These are phyloP conservation scores for Plebejus argus DNA, from an alignment of 2,888 invertebrate genomes.

Conservation along the genomic window DNA sequence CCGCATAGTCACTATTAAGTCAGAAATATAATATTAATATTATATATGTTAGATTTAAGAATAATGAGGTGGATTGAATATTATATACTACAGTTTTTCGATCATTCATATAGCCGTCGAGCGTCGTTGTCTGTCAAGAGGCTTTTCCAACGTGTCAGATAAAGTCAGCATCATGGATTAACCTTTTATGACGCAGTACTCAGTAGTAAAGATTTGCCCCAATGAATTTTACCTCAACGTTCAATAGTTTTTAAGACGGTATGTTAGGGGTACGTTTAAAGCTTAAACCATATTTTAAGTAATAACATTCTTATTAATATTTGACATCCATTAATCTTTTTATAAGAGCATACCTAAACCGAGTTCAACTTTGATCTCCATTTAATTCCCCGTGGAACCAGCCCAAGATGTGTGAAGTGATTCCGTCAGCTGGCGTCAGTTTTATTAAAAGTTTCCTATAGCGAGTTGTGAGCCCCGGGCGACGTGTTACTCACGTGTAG, in stretches of 20 bases:
- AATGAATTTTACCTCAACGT: too few species aligned
- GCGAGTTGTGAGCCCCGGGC: background rate
- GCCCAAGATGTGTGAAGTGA: background rate
- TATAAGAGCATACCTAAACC: background rate
- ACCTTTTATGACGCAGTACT: too few species aligned
- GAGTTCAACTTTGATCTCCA: background rate
- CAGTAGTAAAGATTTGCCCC: too few species aligned
- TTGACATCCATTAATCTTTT: background rate
- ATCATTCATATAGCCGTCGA: too few species aligned
- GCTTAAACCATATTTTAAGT: background rate
- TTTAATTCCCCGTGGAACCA: background rate
- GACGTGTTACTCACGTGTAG: background rate
- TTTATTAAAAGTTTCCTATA: conserved; percentile 17
- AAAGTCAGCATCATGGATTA: too few species aligned
- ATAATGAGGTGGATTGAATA: too few species aligned
- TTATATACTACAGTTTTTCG: too few species aligned
- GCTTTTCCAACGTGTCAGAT: too few species aligned
- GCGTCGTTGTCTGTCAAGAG: too few species aligned
- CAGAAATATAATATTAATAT: too few species aligned
- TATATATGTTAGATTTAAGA: too few species aligned
- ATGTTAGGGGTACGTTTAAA: background rate
- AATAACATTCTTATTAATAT: background rate
- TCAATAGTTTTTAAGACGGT: background rate
- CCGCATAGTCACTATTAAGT: too few species aligned
- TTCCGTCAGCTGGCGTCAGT: background rate